These are phyloP conservation scores for Galemys pyrenaicus DNA, from an alignment of 2,113 vertebrate genomes.

Conservation along the genomic window DNA sequence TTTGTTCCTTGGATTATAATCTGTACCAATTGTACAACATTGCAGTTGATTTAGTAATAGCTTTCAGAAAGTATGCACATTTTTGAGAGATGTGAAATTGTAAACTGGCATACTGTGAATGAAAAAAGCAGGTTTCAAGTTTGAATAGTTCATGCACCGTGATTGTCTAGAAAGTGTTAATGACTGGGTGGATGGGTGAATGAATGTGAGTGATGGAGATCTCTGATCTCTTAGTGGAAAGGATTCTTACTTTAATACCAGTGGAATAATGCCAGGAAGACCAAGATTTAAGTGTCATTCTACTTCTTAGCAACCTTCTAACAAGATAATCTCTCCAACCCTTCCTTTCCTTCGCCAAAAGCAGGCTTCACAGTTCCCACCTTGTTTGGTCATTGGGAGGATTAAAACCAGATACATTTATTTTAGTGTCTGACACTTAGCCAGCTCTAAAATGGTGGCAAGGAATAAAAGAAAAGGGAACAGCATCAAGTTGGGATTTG, in stretches of 20 bases:
- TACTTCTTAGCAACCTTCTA: not conserved
- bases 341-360: not conserved
- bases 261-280: not conserved
- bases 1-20: not conserved
- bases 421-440: not conserved
- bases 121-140: not conserved
- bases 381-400: not conserved
- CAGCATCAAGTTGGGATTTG: not conserved
- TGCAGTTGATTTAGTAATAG: not conserved
- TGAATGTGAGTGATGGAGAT: not conserved
- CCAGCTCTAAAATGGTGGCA: not conserved
- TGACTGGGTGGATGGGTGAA: not conserved
- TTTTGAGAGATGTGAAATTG: conserved; percentile 12
- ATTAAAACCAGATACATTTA: not conserved
- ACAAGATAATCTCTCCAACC: not conserved
- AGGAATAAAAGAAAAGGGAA: not conserved
- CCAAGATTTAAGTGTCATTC: not conserved
- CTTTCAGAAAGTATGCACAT: not conserved
- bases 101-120: not conserved
- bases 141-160: not conserved
- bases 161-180: not conserved
- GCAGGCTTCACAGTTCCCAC: not conserved
- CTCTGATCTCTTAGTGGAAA: not conserved
- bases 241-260: not conserved
- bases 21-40: not conserved